A percentile compares a stretch with the other conserved stretches of the same genome.
Conservation (phyloP, 2,797 vertebrate species). For the Propithecus perrieri region DNA sequence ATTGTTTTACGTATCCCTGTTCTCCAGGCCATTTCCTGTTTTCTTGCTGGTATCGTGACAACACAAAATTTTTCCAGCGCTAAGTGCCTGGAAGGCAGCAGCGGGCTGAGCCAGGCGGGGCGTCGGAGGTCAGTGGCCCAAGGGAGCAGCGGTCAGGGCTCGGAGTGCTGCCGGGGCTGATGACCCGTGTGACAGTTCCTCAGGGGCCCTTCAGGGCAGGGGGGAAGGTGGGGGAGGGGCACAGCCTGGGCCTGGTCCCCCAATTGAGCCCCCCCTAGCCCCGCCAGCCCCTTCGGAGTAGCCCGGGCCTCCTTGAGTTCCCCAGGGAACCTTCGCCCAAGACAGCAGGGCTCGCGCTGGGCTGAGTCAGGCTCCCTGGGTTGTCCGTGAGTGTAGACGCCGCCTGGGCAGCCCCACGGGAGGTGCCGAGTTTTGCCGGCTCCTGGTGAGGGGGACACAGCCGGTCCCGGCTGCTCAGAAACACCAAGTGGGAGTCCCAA, state of each 20-base stretch:
- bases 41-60: conserved; percentile 45
- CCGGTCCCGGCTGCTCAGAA: no score
- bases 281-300: background rate
- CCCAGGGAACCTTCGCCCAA: background rate
- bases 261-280: rapidly evolving
- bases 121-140: background rate
- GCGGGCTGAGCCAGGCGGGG: background rate
- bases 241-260: background rate
- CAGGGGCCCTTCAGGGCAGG: rapidly evolving
- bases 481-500: no score
- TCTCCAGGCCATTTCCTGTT: conserved; percentile 38
- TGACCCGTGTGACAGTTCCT: background rate
- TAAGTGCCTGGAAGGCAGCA: background rate
- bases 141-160: background rate
- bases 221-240: background rate
- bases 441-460: rapidly evolving
- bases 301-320: rapidly evolving
- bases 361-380: rapidly evolving
- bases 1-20: background rate
- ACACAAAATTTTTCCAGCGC: rapidly evolving
- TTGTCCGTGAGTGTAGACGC: background rate
- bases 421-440: background rate
- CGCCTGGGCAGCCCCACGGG: background rate
- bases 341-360: rapidly evolving
- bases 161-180: background rate